Evolutionary conservation across 2,888 invertebrate species (phyloP), one percentile per base, ranked within the genome.

Genomic region (Phasia obesa): DNA sequence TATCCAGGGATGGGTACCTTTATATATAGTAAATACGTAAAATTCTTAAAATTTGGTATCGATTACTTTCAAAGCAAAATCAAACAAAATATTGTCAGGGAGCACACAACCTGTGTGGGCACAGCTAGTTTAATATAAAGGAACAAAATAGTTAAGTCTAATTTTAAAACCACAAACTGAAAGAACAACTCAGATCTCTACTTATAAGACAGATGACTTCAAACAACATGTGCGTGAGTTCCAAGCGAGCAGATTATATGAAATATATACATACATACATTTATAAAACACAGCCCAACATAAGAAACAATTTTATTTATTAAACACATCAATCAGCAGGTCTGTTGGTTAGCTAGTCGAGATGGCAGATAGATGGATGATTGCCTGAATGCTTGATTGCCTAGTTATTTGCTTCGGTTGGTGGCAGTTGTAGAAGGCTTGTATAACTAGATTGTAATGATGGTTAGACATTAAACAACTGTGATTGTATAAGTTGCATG

Each of bases 321-420:
- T 80, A 84, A 84, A 84, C 62, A 80, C 84, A 80, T 84, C 84
- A 84, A 84, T 84, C 84, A 84, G 73, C 76, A 73, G 69, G 80
- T 79, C 79, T 67, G 73, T 76, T 71, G 65, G 23, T 65, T 59
- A 70, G 64, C 27, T 64, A 59, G 59, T 60, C 17, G 51, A 69
- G 59, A 42, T 74, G 69, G 31, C 17, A 17, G 17, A 5, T 5
- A 4, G 35, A 21, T 75, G 71, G 44, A 51, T 59, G 71, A 21
- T 23, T 53, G 49, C 21, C 51, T 71, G 62, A 42, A 60, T 55
- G 70, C 15, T 60, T 69, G 74, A 44, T 57, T 74, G 65, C 57
- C 55, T 70, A 69, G 27, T 67, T 71, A 64, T 38, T 79, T 79
- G 17, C 6, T 51, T 67, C 31, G 35, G 59, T 71, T 78, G 83